Conservation (phyloP, 2,888 invertebrate species). For the Diabrotica balteata region DNA sequence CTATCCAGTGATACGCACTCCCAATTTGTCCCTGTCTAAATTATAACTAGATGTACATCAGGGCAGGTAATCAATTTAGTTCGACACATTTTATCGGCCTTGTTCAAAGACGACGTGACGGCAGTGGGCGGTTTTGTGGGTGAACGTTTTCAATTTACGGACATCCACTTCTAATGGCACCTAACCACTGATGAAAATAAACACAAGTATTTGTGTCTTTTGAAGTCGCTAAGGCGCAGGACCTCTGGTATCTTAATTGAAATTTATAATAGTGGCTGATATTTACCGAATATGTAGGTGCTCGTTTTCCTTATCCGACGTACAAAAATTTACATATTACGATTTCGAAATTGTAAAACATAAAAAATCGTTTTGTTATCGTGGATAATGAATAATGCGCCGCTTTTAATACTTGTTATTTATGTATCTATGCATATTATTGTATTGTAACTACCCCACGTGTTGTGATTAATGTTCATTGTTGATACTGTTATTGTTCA, state of each 20-base stretch:
- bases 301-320: too few relatives aligned
- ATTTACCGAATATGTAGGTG: neutral
- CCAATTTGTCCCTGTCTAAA: neutral
- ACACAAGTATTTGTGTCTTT: neutral
- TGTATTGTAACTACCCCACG: too few relatives aligned
- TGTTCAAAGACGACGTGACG: neutral
- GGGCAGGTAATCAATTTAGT: neutral
- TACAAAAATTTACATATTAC: too few relatives aligned
- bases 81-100: neutral
- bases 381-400: neutral
- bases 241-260: slow-evolving; percentile 3
- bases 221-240: neutral
- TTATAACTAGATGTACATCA: neutral
- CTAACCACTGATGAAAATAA: slow-evolving; percentile 1
- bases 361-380: neutral
- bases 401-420: too few relatives aligned
- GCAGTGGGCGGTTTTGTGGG: slow-evolving; percentile 3
- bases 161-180: slow-evolving; percentile 7
- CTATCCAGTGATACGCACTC: too few relatives aligned
- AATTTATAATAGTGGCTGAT: slow-evolving; percentile 3
- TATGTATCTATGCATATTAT: too few relatives aligned
- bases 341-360: neutral
- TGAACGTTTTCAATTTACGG: slow-evolving; percentile 6
- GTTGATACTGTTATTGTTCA: too few relatives aligned
- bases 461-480: too few relatives aligned